These are phyloP conservation scores for Mnemiopsis leidyi DNA, from an alignment of 37 sponge, comb jelly and placozoan genomes.

Conservation along the genomic window DNA sequence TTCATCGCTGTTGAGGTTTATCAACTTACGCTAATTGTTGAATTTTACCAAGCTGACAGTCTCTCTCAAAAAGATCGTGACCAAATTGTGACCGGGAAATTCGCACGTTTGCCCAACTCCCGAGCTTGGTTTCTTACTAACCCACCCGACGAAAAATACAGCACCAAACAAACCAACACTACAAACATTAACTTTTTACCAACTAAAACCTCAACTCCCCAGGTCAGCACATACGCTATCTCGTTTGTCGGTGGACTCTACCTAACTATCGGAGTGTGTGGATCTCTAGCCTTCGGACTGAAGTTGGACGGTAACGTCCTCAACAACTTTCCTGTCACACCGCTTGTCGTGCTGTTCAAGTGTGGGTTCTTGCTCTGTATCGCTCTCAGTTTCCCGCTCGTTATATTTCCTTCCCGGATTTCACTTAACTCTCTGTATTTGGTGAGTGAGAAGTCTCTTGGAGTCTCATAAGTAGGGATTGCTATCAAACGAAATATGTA, in stretches of 20 bases:
- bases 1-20: too few species aligned
- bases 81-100: too few species aligned
- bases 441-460: conserved; percentile 29
- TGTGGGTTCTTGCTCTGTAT: not conserved
- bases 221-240: conserved; percentile 35
- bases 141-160: too few species aligned
- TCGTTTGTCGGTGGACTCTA: conserved; percentile 46
- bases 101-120: too few species aligned
- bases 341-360: conserved; percentile 21
- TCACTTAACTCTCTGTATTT: conserved; percentile 27
- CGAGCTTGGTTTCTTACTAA: too few species aligned
- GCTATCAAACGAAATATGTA: too few species aligned
- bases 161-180: too few species aligned
- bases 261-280: conserved; percentile 19
- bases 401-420: conserved; percentile 32
- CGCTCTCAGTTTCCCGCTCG: conserved; percentile 57
- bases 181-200: too few species aligned
- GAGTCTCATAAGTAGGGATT: too few species aligned
- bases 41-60: too few species aligned
- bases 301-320: conserved; percentile 37
- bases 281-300: conserved; percentile 6
- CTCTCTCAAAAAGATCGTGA: too few species aligned
- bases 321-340: conserved; percentile 44
- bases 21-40: too few species aligned
- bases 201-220: not conserved